phyloP scores from a whole-genome alignment of 2,888 invertebrate species.

The Ariolimax columbianus region DNA sequence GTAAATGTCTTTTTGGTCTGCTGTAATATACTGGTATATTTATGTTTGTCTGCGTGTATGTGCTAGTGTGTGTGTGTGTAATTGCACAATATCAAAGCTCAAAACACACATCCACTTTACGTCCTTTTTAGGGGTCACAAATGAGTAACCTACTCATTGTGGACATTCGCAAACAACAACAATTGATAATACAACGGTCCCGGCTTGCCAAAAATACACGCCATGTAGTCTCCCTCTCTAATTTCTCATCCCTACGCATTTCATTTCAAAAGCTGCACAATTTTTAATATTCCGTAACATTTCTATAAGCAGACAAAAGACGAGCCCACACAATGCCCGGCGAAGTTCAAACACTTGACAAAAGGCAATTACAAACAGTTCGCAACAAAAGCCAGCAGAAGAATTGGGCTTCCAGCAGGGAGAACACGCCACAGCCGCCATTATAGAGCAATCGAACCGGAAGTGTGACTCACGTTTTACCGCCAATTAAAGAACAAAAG shows the following conservation, averaged over 20 bases:
- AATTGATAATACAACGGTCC: too few relatives aligned
- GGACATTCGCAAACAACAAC: too few relatives aligned
- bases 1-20: too few relatives aligned
- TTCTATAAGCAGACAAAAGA: not conserved
- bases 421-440: not conserved
- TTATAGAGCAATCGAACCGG: not conserved
- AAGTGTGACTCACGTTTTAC: slow-evolving; percentile 18
- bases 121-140: too few relatives aligned
- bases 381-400: slow-evolving; percentile 3
- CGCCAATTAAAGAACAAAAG: not conserved
- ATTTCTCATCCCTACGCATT: not conserved
- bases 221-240: too few relatives aligned
- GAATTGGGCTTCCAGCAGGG: not conserved
- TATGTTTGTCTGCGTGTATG: too few relatives aligned
- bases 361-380: not conserved
- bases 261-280: not conserved
- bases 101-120: too few relatives aligned
- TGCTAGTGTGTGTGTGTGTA: too few relatives aligned
- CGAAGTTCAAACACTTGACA: not conserved
- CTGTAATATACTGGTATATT: too few relatives aligned
- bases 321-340: not conserved
- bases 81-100: too few relatives aligned
- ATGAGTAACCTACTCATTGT: too few relatives aligned
- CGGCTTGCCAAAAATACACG: too few relatives aligned
- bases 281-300: not conserved